phyloP scores from a whole-genome alignment of 2,797 vertebrate species.

The Pelobates cultripes region DNA sequence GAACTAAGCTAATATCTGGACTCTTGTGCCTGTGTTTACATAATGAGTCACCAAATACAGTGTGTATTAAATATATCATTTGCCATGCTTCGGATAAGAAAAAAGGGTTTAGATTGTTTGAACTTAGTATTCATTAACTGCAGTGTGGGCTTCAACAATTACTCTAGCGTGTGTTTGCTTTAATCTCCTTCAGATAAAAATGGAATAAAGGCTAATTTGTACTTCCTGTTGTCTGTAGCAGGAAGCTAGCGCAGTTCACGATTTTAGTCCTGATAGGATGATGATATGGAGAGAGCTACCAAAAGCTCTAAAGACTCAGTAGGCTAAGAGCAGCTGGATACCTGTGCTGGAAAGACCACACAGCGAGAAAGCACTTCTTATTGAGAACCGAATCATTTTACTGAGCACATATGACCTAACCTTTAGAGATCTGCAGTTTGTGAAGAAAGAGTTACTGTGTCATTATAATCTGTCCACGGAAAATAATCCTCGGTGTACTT shows the following conservation, averaged over 20 bases:
- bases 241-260: conserved; percentile 59
- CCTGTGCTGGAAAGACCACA: conserved; percentile 79
- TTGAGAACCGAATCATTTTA: conserved; percentile 63
- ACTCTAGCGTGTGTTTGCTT: conserved; percentile 64
- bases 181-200: conserved; percentile 54
- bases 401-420: conserved; percentile 61
- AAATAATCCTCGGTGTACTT: conserved; percentile 47
- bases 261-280: conserved; percentile 63
- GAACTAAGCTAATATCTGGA: conserved; percentile 24
- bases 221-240: conserved; percentile 65
- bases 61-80: conserved; percentile 49
- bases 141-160: conserved; percentile 56
- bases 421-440: conserved; percentile 56
- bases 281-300: conserved; percentile 66
- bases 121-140: conserved; percentile 62
- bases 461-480: conserved; percentile 58
- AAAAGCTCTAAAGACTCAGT: conserved; percentile 79
- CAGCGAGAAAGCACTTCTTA: conserved; percentile 76
- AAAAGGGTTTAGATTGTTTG: conserved; percentile 58
- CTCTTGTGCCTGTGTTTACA: conserved; percentile 36
- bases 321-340: conserved; percentile 72
- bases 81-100: conserved; percentile 44
- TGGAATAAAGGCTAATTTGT: conserved; percentile 55
- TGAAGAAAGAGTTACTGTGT: conserved; percentile 43
- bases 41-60: conserved; percentile 46